Evolutionary conservation across 1,140 invertebrate species (phyloP).

Genomic region (Dreissena rostriformis): DNA sequence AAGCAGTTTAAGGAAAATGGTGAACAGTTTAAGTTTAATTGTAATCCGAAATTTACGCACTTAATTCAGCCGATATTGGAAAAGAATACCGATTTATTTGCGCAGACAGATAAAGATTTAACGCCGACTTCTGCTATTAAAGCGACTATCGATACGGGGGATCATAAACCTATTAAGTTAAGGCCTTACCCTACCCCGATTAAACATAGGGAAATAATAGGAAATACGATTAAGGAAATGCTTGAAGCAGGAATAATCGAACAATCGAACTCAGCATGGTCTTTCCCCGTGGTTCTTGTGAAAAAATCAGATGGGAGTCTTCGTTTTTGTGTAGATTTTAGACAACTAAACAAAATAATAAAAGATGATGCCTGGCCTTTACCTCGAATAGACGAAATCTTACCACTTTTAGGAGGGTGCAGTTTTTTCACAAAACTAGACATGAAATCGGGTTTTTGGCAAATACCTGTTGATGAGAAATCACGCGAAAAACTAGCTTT

Average conservation of each 20-base stretch:
- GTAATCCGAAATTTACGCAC: not conserved
- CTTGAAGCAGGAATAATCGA: constrained; percentile 3
- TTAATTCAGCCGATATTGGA: not conserved
- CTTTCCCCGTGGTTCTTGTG: not conserved
- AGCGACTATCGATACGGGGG: not conserved
- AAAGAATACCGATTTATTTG: not conserved
- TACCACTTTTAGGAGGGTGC: no score
- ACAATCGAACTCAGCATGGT: constrained; percentile 5
- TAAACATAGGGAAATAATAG: constrained; percentile 11
- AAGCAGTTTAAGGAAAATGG: no score
- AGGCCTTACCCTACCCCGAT: not conserved
- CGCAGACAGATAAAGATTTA: not conserved
- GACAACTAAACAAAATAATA: constrained; percentile 11
- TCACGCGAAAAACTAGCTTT: constrained; percentile 11
- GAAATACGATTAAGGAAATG: constrained; percentile 1
- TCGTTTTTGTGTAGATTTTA: constrained; percentile 26
- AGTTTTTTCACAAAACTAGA: constrained; percentile 1
- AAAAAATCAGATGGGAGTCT: constrained; percentile 11
- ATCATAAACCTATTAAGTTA: not conserved
- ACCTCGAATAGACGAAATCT: constrained; percentile 33
- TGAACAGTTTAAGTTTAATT: not conserved
- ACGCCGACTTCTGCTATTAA: not conserved
- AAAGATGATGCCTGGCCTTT: constrained; percentile 23
- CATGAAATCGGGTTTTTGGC: not conserved
- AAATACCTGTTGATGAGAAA: not conserved